These are phyloP conservation scores for Lomographa bimaculata DNA, from an alignment of 2,888 invertebrate genomes.

Conservation along the genomic window DNA sequence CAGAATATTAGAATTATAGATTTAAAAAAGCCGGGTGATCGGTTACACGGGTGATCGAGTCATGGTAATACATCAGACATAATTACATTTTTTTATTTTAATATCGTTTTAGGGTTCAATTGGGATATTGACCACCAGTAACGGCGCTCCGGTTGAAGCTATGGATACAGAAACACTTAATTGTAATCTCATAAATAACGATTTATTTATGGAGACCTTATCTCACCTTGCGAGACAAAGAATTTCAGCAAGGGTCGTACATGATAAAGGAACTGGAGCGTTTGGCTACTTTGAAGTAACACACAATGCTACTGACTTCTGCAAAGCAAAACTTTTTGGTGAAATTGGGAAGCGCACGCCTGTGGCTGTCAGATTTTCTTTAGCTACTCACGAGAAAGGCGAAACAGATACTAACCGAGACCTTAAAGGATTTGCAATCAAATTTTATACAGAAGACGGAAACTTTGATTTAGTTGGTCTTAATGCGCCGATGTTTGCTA, in stretches of 20 bases:
- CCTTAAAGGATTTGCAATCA: constrained; percentile 94
- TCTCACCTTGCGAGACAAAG: constrained; percentile 93
- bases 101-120: constrained; percentile 9
- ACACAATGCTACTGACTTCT: constrained; percentile 89
- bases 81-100: too few species aligned
- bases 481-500: constrained; percentile 91
- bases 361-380: constrained; percentile 89
- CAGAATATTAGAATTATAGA: too few species aligned
- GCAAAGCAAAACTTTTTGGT: constrained; percentile 89
- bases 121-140: constrained; percentile 67
- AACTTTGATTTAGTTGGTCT: constrained; percentile 95
- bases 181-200: constrained; percentile 90
- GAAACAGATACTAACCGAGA: constrained; percentile 94
- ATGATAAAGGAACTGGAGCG: constrained; percentile 96
- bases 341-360: constrained; percentile 89
- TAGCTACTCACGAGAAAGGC: constrained; percentile 92
- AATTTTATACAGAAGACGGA: constrained; percentile 95
- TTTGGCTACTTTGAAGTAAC: constrained; percentile 94
- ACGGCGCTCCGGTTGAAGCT: constrained; percentile 90
- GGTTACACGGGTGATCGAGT: too few species aligned
- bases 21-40: too few species aligned
- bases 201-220: constrained; percentile 88
- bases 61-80: too few species aligned
- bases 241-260: constrained; percentile 96
- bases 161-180: constrained; percentile 91